Evolutionary conservation across 2,113 vertebrate species (phyloP).

Genomic region (Smithornis capensis): DNA sequence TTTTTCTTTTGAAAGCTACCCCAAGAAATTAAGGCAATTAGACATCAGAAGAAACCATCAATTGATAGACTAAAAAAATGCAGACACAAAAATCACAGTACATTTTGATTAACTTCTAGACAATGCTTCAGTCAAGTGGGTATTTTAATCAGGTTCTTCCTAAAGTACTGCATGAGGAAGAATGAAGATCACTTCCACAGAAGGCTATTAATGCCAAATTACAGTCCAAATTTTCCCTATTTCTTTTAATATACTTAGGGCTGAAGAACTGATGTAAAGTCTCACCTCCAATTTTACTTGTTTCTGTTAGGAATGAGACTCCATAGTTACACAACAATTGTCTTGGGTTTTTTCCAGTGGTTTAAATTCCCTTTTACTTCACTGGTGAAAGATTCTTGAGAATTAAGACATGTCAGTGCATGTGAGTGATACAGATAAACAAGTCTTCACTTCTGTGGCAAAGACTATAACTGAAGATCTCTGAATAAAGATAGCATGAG

Average conservation of each 20-base stretch:
- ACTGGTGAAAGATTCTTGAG: neutral
- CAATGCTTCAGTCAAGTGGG: neutral
- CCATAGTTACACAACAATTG: neutral
- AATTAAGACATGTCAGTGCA: neutral
- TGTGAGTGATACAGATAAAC: neutral
- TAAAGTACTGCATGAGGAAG: neutral
- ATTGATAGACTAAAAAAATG: neutral
- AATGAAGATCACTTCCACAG: neutral
- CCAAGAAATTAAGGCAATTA: neutral
- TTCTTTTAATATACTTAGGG: neutral
- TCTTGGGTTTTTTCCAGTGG: neutral
- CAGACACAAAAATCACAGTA: neutral
- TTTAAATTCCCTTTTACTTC: neutral
- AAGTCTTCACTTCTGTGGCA: neutral
- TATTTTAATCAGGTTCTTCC: neutral
- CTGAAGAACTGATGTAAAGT: neutral
- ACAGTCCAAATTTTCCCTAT: neutral
- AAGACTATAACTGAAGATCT: neutral
- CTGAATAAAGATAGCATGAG: neutral
- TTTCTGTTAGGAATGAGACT: neutral
- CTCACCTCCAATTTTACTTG: neutral
- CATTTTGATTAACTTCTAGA: neutral
- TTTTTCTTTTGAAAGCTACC: neutral
- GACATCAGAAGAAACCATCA: neutral
- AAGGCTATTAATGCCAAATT: neutral